Evolutionary conservation across 2,888 invertebrate genomes (phyloP).

Genomic region (Plagodis pulveraria): DNA sequence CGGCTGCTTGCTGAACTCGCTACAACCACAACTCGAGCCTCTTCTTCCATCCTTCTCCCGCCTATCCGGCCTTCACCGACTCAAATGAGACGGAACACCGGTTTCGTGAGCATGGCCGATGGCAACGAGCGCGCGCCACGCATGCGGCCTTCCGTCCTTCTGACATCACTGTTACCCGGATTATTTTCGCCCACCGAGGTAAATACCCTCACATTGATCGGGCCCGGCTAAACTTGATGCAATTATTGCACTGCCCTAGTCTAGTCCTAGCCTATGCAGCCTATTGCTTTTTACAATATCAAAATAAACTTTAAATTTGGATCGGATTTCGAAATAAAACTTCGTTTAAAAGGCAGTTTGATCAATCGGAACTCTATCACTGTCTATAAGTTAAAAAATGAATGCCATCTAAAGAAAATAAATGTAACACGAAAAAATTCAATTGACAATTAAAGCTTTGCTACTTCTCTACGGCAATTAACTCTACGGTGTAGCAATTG

Average conservation of each 20-base stretch:
- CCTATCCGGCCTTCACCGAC: constrained; percentile 2
- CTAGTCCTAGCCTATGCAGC: constrained; percentile 72
- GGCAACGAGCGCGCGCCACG: constrained; percentile 45
- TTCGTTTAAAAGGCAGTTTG: too few relatives aligned
- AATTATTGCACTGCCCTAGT: constrained; percentile 83
- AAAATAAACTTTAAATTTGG: too few relatives aligned
- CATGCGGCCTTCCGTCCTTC: constrained; percentile 54
- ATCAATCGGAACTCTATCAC: too few relatives aligned
- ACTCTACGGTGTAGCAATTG: too few relatives aligned
- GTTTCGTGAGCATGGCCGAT: constrained; percentile 20
- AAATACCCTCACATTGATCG: constrained; percentile 85
- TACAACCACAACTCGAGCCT: constrained; percentile 28
- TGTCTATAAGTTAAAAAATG: too few relatives aligned
- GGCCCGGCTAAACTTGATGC: constrained; percentile 82
- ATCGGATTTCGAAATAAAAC: too few relatives aligned
- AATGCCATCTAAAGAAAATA: too few relatives aligned
- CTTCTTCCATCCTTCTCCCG: constrained; percentile 13
- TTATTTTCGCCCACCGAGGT: constrained; percentile 84
- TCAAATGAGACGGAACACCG: constrained; percentile 18
- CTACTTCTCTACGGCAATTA: too few relatives aligned
- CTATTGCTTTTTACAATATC: constrained; percentile 45
- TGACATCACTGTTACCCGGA: constrained; percentile 83
- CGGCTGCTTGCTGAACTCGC: constrained; percentile 32
- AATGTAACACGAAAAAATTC: too few relatives aligned
- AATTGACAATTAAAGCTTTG: too few relatives aligned